phyloP scores from a whole-genome alignment of 1,140 invertebrate species.

The Eueides isabella region DNA sequence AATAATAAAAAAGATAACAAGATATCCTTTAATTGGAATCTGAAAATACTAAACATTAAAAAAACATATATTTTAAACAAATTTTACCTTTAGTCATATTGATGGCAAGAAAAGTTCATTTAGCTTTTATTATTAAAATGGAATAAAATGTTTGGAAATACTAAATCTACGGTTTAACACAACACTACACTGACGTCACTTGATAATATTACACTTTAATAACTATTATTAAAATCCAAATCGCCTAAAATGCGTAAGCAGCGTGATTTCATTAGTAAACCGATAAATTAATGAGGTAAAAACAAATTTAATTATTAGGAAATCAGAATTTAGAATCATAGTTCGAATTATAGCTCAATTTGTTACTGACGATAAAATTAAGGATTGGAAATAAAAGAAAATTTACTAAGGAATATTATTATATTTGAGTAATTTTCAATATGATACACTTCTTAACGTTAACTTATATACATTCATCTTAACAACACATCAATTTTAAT shows the following conservation, averaged over 20 bases:
- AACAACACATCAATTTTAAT: constrained; percentile 35
- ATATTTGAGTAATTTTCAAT: constrained; percentile 72
- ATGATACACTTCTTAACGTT: constrained; percentile 63
- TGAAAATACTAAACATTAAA: too few species aligned
- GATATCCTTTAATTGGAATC: too few species aligned
- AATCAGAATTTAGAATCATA: too few species aligned
- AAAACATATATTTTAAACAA: too few species aligned
- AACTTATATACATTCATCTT: constrained; percentile 51
- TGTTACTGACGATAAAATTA: too few species aligned
- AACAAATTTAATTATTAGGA: too few species aligned
- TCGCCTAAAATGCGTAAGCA: background rate
- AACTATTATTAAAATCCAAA: background rate
- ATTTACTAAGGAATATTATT: constrained; percentile 66
- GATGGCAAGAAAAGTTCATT: too few species aligned
- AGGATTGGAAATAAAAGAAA: background rate
- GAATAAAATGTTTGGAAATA: background rate
- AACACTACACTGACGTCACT: background rate
- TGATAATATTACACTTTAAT: background rate
- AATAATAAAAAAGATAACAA: too few species aligned
- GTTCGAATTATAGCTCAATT: too few species aligned
- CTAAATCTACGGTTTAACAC: background rate
- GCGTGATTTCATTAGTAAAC: background rate
- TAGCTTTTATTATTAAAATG: too few species aligned
- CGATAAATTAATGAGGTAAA: background rate
- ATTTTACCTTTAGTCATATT: too few species aligned